Evolutionary conservation across 2,888 invertebrate genomes (phyloP).

Genomic region (Spatulosminthurus flaviceps): DNA sequence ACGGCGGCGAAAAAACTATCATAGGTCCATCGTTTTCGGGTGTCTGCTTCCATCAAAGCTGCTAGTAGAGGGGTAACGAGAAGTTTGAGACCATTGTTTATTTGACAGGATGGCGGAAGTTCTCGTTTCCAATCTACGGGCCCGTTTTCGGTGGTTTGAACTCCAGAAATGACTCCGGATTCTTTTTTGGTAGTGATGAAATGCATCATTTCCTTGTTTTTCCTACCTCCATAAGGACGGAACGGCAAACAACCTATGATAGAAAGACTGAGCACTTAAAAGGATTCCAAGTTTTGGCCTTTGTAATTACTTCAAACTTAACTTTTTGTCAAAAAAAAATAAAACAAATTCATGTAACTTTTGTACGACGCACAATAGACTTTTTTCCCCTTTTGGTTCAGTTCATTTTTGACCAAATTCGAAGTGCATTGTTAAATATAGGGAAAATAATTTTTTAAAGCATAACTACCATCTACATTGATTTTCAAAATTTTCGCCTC

Average conservation of each 20-base stretch:
- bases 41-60: slow-evolving; percentile 88
- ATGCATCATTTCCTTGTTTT: slow-evolving; percentile 96
- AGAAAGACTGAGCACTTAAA: too few species aligned
- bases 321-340: too few species aligned
- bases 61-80: slow-evolving; percentile 89
- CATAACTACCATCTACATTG: too few species aligned
- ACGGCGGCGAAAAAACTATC: slow-evolving; percentile 91
- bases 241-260: slow-evolving; percentile 73
- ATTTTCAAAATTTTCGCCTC: too few species aligned
- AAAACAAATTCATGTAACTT: too few species aligned
- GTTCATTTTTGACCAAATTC: too few species aligned
- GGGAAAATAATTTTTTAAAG: too few species aligned
- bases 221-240: slow-evolving; percentile 90
- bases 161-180: slow-evolving; percentile 78
- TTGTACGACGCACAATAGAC: too few species aligned
- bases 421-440: too few species aligned
- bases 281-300: too few species aligned
- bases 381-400: too few species aligned
- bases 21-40: slow-evolving; percentile 89
- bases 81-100: slow-evolving; percentile 84
- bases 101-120: slow-evolving; percentile 86
- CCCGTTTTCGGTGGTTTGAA: slow-evolving; percentile 89
- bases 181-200: slow-evolving; percentile 94
- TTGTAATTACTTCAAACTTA: too few species aligned
- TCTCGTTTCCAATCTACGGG: slow-evolving; percentile 90